Conservation (phyloP, 2,113 vertebrate species). For the Phylloscopus trochiloides region DNA sequence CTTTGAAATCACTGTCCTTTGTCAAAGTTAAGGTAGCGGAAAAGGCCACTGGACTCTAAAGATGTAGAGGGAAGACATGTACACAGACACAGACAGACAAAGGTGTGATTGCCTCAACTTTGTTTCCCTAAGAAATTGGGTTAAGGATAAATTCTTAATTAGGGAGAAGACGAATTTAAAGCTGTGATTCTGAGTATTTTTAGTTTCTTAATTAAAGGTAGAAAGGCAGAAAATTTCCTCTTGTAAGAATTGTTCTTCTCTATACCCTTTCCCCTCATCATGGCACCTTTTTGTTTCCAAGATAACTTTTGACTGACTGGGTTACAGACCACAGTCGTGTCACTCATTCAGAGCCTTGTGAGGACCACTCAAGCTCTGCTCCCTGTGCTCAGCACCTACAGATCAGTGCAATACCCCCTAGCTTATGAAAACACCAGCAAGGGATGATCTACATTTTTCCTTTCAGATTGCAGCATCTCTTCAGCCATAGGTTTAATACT, state of each 20-base stretch:
- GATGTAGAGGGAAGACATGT: not conserved
- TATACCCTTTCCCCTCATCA: fast-evolving
- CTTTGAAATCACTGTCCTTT: not conserved
- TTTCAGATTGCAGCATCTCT: not conserved
- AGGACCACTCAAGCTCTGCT: not conserved
- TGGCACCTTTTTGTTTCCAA: not conserved
- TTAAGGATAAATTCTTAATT: not conserved
- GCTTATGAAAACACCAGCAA: not conserved
- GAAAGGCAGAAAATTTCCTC: not conserved
- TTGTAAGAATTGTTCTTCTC: not conserved
- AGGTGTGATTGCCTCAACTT: not conserved
- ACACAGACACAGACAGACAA: not conserved
- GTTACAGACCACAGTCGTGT: not conserved
- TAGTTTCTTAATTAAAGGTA: not conserved
- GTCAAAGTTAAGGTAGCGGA: not conserved
- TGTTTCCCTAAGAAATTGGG: not conserved
- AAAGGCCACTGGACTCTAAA: not conserved
- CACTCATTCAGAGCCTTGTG: not conserved
- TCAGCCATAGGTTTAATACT: not conserved
- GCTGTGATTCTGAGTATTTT: not conserved
- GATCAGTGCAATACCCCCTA: not conserved
- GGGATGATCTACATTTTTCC: not conserved
- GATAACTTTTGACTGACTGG: not conserved
- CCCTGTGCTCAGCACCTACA: not conserved
- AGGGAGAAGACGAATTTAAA: not conserved